Evolutionary conservation across 1,140 invertebrate species (phyloP), one percentile per base, ranked within the genome.

Genomic region (Pogonognathellus flavescens): DNA sequence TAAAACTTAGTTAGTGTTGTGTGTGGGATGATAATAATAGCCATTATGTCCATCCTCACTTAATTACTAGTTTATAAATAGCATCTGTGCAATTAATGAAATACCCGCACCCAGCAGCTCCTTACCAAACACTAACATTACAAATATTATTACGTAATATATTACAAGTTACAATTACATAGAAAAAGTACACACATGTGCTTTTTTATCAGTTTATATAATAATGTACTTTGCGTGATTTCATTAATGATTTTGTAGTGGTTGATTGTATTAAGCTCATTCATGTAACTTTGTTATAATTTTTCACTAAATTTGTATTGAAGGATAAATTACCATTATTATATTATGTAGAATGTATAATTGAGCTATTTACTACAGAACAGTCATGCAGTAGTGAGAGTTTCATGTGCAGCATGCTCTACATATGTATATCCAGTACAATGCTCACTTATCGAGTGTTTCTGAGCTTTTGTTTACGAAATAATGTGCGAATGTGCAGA

Each of bases 241-340:
- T 66, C 62, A n/a, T n/a, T n/a, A 66, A 76, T 76, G 70, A 76
- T 76, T 76, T 76, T 76, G 31, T 76, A 76, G 70, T 18, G 31
- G 31, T 76, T 31, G 41, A 76, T 76, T 72, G 31, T 76, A 76
- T 50, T 76, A 76, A 76, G 70, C 70, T 18, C 70, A 76, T 41
- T 31, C 70, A 16, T 76, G 70, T 50, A 76, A 76, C 49, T 76
- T 76, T 76, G 70, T 76, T 76, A 76, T 76, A 76, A 76, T 76
- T 76, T 76, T 76, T 76, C 70, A 76, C 49, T 41, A 76, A 76
- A 76, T 76, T 76, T 76, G 41, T 76, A 76, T 49, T 25, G 25
- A 50, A 76, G 25, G 31, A 41, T 41, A 41, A 76, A 50, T 41
- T 49, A 76, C 49, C 70, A 76, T 41, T 41, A 41, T 41, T 41